Evolutionary conservation across 2,888 invertebrate species (phyloP), one percentile per base, ranked within the genome.

Genomic region (Dynastes hyllus): DNA sequence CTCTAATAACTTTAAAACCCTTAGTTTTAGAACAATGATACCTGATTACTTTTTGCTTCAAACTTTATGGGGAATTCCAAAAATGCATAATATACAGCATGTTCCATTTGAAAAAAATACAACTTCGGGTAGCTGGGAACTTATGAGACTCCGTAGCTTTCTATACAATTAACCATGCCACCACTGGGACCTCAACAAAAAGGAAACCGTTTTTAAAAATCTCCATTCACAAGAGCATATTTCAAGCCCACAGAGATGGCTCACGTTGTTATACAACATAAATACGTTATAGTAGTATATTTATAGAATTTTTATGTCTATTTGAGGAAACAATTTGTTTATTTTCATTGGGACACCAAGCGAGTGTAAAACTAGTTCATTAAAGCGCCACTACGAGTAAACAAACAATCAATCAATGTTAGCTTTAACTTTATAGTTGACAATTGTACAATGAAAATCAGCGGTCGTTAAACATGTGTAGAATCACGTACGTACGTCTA

Each of bases 381-480:
- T 69, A 27, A 50, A 69, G 29, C 51, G 27, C n/a, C 29, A 22
- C 22, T 9, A 8, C n/a, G 5, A 22, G 16, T 22, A 27, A 51
- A 29, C 51, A 51, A 51, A 51, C 69, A 69, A 69, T 69, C 69
- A 69, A 69, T 69, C 63, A 63, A 63, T 11, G 29, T 51, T 51
- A 27, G 51, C 50, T 51, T 51, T 69, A 29, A 69, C 69, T 69
- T 69, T 69, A 29, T 29, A 69, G 27, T 69, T 11, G 51, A 51
- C 40, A 29, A 69, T 69, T 51, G 51, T 51, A 51, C n/a, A 13
- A 27, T 32, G 63, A 32, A 29, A 27, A 29, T 63, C 32, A 63
- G 27, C 63, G 8, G 27, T 13, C 27, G n/a, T 16, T 61, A 22
- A 13, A 63, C 22, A 29, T 29, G 50, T 29, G 29, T 22, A 50